Conservation (phyloP, 2,888 invertebrate genomes). For the Leucophenga montana region DNA sequence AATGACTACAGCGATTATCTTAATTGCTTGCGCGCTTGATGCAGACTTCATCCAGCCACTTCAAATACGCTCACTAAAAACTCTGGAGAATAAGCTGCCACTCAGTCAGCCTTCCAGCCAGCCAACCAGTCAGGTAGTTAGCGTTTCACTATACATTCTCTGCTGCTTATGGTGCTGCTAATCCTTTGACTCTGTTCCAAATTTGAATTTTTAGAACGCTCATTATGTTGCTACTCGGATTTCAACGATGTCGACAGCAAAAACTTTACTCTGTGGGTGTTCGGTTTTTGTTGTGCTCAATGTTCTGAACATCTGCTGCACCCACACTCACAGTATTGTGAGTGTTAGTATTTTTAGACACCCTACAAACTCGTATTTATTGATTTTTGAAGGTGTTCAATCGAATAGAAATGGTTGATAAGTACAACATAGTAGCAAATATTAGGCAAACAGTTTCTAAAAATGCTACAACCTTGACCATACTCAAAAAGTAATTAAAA, state of each 20-base stretch:
- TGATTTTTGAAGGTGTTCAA: too few relatives aligned
- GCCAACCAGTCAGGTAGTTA: neutral
- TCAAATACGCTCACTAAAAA: too few relatives aligned
- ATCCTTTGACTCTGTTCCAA: constrained; percentile 53
- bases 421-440: too few relatives aligned
- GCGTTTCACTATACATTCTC: neutral
- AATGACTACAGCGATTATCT: constrained; percentile 63
- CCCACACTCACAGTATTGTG: too few relatives aligned
- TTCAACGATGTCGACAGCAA: neutral
- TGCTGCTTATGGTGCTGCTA: constrained; percentile 36
- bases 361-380: too few relatives aligned
- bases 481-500: too few relatives aligned
- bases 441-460: too few relatives aligned
- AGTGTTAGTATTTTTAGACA: too few relatives aligned
- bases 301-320: neutral
- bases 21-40: constrained; percentile 55
- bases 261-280: neutral
- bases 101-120: too few relatives aligned
- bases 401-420: too few relatives aligned
- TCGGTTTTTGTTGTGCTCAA: neutral
- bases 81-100: neutral
- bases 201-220: constrained; percentile 52
- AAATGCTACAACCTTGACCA: too few relatives aligned
- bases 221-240: constrained; percentile 41
- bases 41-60: neutral